phyloP scores from a whole-genome alignment of 2,797 vertebrate genomes.

The Sparus aurata region DNA sequence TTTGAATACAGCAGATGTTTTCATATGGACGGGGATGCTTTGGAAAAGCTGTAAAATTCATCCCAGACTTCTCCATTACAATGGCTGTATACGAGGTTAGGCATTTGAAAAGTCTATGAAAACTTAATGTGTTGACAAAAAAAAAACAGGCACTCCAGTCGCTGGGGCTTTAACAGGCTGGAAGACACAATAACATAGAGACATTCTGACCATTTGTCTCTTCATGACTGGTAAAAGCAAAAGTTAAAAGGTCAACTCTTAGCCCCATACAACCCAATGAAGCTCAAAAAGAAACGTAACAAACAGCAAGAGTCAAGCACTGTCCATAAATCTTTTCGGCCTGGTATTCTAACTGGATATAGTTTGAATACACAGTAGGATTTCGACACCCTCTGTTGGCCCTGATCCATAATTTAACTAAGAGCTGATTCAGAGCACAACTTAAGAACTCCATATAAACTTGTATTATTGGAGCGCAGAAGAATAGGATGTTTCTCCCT shows the following conservation, averaged over 20 bases:
- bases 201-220: not conserved
- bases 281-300: not conserved
- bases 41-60: slow-evolving; percentile 39
- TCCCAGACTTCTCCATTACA: slow-evolving; percentile 43
- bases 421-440: slow-evolving; percentile 57
- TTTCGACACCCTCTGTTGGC: slow-evolving; percentile 35
- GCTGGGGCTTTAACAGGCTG: slow-evolving; percentile 19
- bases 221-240: not conserved
- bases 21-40: slow-evolving; percentile 41
- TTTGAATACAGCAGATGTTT: slow-evolving; percentile 54
- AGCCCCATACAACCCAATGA: not conserved
- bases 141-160: slow-evolving; percentile 21
- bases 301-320: slow-evolving; percentile 1
- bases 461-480: slow-evolving; percentile 51
- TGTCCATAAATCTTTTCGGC: slow-evolving; percentile 14
- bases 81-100: slow-evolving; percentile 18
- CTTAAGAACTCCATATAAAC: slow-evolving; percentile 50
- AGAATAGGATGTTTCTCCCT: slow-evolving; percentile 34
- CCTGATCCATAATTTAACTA: slow-evolving; percentile 64
- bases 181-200: slow-evolving; percentile 3
- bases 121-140: slow-evolving; percentile 9
- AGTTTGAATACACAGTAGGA: slow-evolving; percentile 41
- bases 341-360: slow-evolving; percentile 24
- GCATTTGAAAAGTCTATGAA: slow-evolving; percentile 38
- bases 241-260: not conserved